phyloP scores from a whole-genome alignment of 1,140 invertebrate genomes.

The Aphaenogaster floridana region DNA sequence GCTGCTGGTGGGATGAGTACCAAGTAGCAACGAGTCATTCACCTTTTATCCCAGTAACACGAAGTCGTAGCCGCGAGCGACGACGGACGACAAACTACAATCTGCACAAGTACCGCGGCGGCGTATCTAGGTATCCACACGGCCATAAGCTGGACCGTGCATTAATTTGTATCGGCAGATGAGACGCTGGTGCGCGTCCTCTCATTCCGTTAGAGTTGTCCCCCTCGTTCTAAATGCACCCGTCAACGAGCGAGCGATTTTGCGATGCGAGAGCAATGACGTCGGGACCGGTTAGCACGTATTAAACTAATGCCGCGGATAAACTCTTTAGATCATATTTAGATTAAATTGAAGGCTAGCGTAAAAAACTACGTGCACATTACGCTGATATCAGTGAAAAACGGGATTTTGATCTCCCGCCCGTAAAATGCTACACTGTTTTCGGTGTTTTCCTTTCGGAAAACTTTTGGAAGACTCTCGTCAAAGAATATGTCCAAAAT shows the following conservation, averaged over 20 bases:
- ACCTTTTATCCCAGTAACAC: slow-evolving; percentile 88
- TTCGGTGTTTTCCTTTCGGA: neutral
- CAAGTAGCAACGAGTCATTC: slow-evolving; percentile 82
- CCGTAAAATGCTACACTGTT: neutral
- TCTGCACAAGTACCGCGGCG: slow-evolving; percentile 79
- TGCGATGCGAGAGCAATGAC: slow-evolving; percentile 27
- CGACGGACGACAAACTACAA: slow-evolving; percentile 83
- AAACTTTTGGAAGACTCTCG: neutral
- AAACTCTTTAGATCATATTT: slow-evolving; percentile 28
- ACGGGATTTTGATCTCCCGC: neutral
- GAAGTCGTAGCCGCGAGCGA: slow-evolving; percentile 84
- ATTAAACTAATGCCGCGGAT: slow-evolving; percentile 44
- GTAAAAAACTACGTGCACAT: neutral
- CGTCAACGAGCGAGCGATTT: slow-evolving; percentile 49
- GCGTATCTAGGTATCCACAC: slow-evolving; percentile 73
- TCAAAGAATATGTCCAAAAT: neutral
- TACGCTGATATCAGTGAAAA: slow-evolving; percentile 15
- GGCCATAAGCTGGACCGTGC: slow-evolving; percentile 76
- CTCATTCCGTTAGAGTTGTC: slow-evolving; percentile 61
- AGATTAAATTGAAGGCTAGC: neutral
- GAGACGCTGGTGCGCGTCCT: slow-evolving; percentile 76
- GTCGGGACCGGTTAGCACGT: slow-evolving; percentile 9
- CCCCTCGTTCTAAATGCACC: slow-evolving; percentile 15
- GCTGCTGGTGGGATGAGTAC: slow-evolving; percentile 74
- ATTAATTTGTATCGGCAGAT: slow-evolving; percentile 84